phyloP scores from a whole-genome alignment of 2,113 vertebrate species.

The Chrysochloris asiatica region DNA sequence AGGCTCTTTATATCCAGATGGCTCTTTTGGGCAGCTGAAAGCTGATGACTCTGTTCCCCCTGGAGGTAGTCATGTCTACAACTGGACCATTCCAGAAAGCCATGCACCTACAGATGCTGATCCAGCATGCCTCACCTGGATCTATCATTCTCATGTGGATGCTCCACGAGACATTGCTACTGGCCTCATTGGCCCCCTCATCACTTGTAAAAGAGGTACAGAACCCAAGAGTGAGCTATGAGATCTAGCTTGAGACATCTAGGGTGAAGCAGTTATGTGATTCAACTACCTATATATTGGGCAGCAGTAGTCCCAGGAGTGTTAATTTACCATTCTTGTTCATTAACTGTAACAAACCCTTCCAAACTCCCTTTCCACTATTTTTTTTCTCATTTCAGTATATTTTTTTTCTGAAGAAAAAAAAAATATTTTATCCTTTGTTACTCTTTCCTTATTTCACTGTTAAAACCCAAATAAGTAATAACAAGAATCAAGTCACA shows the following conservation, averaged over 20 bases:
- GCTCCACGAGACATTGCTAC: constrained; percentile 87
- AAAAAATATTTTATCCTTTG: background rate
- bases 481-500: background rate
- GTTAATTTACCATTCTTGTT: background rate
- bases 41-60: constrained; percentile 86
- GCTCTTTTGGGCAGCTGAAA: constrained; percentile 83
- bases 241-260: background rate
- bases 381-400: constrained; percentile 6
- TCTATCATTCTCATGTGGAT: constrained; percentile 88
- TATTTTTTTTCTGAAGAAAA: background rate
- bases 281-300: background rate
- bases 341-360: constrained; percentile 18
- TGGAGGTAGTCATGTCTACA: constrained; percentile 84
- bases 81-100: constrained; percentile 85
- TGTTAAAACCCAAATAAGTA: constrained; percentile 26
- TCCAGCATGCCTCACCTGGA: constrained; percentile 87
- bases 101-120: constrained; percentile 86
- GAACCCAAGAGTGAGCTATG: background rate
- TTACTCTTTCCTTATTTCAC: background rate
- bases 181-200: constrained; percentile 86
- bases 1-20: constrained; percentile 88
- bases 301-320: background rate
- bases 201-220: constrained; percentile 86
- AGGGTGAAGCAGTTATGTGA: background rate
- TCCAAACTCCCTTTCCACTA: background rate